phyloP scores from a whole-genome alignment of 2,797 vertebrate genomes.

The Sarcophilus harrisii region DNA sequence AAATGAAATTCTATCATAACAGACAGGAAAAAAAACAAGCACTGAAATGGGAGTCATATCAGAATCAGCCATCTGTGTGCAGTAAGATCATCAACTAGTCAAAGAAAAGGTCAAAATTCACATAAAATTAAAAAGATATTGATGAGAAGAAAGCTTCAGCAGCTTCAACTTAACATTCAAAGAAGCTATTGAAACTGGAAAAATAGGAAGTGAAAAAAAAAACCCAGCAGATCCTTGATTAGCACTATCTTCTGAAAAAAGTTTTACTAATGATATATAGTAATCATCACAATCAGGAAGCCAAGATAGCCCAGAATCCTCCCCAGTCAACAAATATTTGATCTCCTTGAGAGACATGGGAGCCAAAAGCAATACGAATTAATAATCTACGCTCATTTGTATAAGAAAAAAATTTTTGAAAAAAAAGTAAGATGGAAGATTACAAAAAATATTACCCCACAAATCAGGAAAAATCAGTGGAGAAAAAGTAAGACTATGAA shows the following conservation, averaged over 20 bases:
- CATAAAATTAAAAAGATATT: constrained; percentile 3
- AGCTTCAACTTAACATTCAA: background rate
- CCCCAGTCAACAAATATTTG: background rate
- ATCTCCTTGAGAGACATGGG: background rate
- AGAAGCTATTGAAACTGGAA: background rate
- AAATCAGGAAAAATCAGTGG: background rate
- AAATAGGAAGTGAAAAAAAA: background rate
- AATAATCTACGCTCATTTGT: background rate
- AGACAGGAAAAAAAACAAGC: background rate
- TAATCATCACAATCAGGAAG: background rate
- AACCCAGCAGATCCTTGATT: background rate
- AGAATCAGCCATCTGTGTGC: background rate
- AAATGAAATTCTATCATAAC: background rate
- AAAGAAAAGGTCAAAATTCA: background rate
- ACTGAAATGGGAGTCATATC: background rate
- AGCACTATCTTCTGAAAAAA: background rate
- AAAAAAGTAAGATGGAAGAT: background rate
- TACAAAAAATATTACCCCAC: background rate
- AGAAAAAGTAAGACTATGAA: background rate
- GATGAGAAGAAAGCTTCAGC: background rate
- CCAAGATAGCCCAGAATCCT: background rate
- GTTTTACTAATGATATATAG: background rate
- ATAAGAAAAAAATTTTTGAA: background rate
- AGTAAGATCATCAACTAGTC: background rate
- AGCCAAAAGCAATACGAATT: background rate